phyloP scores from a whole-genome alignment of 2,888 invertebrate species.

The Enoplolaimus lenunculus region DNA sequence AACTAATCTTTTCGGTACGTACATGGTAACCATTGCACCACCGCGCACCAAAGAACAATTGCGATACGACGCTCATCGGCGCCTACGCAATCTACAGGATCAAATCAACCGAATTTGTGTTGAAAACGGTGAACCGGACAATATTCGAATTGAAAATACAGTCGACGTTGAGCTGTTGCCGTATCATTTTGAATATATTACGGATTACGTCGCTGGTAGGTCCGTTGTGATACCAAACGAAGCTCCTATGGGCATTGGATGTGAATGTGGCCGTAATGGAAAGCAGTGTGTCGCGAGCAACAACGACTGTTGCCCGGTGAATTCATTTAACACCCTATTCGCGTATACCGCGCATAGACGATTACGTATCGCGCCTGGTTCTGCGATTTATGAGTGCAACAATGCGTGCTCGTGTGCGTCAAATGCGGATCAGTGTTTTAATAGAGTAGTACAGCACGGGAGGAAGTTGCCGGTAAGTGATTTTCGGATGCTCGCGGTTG shows the following conservation, averaged over 20 bases:
- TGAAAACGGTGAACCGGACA: slow-evolving; percentile 48
- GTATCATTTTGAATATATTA: slow-evolving; percentile 65
- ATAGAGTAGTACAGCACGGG: background rate
- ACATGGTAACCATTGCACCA: background rate
- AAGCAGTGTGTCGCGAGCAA: background rate
- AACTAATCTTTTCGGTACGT: background rate
- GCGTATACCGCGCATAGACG: slow-evolving; percentile 57
- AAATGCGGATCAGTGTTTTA: background rate
- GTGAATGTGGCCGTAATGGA: background rate
- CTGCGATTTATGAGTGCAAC: slow-evolving; percentile 84
- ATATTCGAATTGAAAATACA: slow-evolving; percentile 60
- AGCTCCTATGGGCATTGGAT: background rate
- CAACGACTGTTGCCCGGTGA: background rate
- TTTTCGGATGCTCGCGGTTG: too few relatives aligned
- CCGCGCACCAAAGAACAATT: background rate
- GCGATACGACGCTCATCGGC: background rate
- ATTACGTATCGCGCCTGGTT: slow-evolving; percentile 58
- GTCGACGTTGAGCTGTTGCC: slow-evolving; percentile 70
- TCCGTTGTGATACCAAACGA: background rate
- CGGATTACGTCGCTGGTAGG: slow-evolving; percentile 50
- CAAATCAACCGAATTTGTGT: slow-evolving; percentile 51
- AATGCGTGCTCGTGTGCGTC: slow-evolving; percentile 61
- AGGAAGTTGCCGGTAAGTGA: background rate
- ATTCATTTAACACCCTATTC: slow-evolving; percentile 43
- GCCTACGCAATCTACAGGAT: background rate